These are phyloP conservation scores for Zaprionus tsacasi DNA, from an alignment of 1,140 invertebrate genomes.

Conservation along the genomic window DNA sequence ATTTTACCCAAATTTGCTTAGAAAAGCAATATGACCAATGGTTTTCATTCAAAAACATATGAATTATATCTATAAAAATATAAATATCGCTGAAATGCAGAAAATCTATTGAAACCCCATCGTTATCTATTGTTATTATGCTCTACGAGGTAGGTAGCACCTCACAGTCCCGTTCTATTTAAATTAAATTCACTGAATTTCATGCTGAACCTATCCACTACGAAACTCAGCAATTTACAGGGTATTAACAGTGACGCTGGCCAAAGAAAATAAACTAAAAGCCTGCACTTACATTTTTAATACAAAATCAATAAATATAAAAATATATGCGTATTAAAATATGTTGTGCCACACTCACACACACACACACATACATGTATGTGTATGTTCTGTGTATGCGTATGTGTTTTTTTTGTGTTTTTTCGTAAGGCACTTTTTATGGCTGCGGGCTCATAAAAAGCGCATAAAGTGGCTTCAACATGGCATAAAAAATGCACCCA, in stretches of 20 bases:
- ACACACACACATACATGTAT: slow-evolving; percentile 12
- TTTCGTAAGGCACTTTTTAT: slow-evolving; percentile 66
- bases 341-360: slow-evolving; percentile 33
- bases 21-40: too few species aligned
- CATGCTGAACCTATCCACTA: neutral
- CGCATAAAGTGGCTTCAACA: slow-evolving; percentile 79
- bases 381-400: slow-evolving; percentile 15
- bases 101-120: too few species aligned
- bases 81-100: too few species aligned
- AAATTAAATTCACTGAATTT: neutral
- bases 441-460: slow-evolving; percentile 79
- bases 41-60: too few species aligned
- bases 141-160: too few species aligned
- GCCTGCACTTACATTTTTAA: slow-evolving; percentile 78
- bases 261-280: slow-evolving; percentile 64
- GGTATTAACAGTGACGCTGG: slow-evolving; percentile 41
- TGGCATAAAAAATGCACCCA: slow-evolving; percentile 75
- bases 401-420: slow-evolving; percentile 39
- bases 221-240: neutral
- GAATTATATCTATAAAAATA: too few species aligned
- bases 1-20: too few species aligned
- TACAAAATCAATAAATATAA: slow-evolving; percentile 81
- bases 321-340: slow-evolving; percentile 54
- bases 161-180: too few species aligned
- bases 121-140: too few species aligned